Evolutionary conservation across 2,113 vertebrate genomes (phyloP).

Genomic region (Python bivittatus): DNA sequence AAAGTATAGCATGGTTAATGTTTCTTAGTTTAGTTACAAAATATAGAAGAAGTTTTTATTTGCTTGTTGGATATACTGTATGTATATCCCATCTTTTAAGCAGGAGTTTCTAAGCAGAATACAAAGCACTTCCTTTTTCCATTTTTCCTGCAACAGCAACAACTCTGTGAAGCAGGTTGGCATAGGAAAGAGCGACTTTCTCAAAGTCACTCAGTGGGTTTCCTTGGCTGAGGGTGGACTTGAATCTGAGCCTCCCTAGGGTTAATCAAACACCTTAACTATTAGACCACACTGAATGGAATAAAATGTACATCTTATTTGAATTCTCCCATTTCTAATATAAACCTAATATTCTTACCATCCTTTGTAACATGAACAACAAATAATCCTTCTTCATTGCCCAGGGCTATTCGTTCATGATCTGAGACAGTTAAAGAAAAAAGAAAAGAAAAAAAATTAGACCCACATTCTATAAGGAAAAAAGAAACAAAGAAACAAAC

Average conservation of each 20-base stretch:
- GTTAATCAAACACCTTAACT: not conserved
- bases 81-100: too few species aligned
- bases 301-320: conserved; percentile 17
- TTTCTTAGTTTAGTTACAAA: conserved; percentile 5
- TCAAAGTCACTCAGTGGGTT: not conserved
- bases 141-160: too few species aligned
- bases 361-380: conserved; percentile 98
- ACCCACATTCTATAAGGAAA: conserved; percentile 22
- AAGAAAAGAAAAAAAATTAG: not conserved
- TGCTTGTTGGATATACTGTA: too few species aligned
- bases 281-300: not conserved
- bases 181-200: conserved; percentile 14
- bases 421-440: conserved; percentile 73
- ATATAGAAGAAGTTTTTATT: too few species aligned
- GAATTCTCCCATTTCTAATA: conserved; percentile 27
- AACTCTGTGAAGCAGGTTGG: conserved; percentile 3
- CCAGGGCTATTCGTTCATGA: conserved; percentile 95
- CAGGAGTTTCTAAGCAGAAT: too few species aligned
- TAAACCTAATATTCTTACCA: conserved; percentile 77
- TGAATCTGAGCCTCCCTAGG: not conserved
- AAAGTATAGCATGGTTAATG: not conserved
- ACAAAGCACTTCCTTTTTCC: too few species aligned
- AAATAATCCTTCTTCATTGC: conserved; percentile 96
- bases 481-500: not conserved
- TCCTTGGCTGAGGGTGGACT: not conserved